These are phyloP conservation scores for Montipora sp. DNA, from an alignment of 64 coral and sea anemone species.

Conservation along the genomic window DNA sequence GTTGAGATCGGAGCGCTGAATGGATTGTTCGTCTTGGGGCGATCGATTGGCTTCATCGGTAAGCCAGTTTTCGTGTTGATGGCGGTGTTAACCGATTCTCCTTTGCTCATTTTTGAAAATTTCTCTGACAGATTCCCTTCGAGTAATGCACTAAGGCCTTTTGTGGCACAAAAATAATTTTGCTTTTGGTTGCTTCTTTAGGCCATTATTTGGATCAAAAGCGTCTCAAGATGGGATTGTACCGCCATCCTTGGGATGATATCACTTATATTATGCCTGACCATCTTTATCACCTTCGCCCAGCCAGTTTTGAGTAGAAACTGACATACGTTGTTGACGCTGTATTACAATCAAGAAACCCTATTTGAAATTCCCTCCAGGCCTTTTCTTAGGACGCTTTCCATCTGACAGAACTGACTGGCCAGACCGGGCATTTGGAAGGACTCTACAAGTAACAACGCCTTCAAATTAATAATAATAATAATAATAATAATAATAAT, in stretches of 20 bases:
- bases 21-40: slow-evolving; percentile 93
- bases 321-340: not conserved
- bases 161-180: not conserved
- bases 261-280: slow-evolving; percentile 99
- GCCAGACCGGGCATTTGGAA: too few relatives aligned
- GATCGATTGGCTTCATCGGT: slow-evolving; percentile 99
- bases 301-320: slow-evolving; percentile 81
- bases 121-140: too few relatives aligned
- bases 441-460: too few relatives aligned
- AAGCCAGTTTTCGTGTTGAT: slow-evolving; percentile 7
- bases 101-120: too few relatives aligned
- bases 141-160: too few relatives aligned
- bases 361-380: not conserved
- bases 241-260: slow-evolving; percentile 99
- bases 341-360: not conserved
- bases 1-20: slow-evolving; percentile 92
- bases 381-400: not conserved
- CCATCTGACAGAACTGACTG: too few relatives aligned
- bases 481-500: too few relatives aligned
- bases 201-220: slow-evolving; percentile 99
- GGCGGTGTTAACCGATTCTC: too few relatives aligned
- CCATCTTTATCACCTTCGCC: slow-evolving; percentile 76
- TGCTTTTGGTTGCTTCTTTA: slow-evolving; percentile 29
- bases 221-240: slow-evolving; percentile 87
- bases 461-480: too few relatives aligned